These are phyloP conservation scores for Chloropsis hardwickii DNA, from an alignment of 2,113 vertebrate species.

Conservation along the genomic window DNA sequence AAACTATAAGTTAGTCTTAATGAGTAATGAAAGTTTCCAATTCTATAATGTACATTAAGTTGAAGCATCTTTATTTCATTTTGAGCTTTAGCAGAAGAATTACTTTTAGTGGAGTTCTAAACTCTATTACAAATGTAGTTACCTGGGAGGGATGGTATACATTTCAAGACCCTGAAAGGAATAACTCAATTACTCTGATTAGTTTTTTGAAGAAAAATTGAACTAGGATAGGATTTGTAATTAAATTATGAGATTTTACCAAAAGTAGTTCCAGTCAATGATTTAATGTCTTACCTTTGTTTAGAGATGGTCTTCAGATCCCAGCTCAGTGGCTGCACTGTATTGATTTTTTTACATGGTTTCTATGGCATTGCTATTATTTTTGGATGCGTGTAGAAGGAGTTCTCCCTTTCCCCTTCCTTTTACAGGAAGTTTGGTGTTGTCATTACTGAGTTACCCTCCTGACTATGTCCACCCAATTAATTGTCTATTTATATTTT, in stretches of 20 bases:
- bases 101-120: background rate
- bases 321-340: background rate
- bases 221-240: background rate
- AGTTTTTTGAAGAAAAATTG: background rate
- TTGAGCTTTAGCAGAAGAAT: background rate
- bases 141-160: background rate
- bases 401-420: background rate
- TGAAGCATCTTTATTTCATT: background rate
- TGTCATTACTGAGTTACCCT: background rate
- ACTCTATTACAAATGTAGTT: background rate
- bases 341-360: constrained; percentile 17
- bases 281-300: constrained; percentile 6
- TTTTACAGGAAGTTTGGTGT: background rate
- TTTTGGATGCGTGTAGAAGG: background rate
- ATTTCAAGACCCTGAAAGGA: background rate
- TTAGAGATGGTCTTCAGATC: background rate
- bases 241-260: constrained; percentile 11
- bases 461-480: background rate
- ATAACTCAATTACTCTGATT: background rate
- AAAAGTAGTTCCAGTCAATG: background rate
- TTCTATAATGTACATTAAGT: background rate
- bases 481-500: background rate
- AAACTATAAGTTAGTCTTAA: background rate
- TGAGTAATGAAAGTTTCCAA: background rate
- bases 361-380: constrained; percentile 13